These are phyloP conservation scores for Tenrec ecaudatus DNA, from an alignment of 2,113 vertebrate species.

Conservation along the genomic window DNA sequence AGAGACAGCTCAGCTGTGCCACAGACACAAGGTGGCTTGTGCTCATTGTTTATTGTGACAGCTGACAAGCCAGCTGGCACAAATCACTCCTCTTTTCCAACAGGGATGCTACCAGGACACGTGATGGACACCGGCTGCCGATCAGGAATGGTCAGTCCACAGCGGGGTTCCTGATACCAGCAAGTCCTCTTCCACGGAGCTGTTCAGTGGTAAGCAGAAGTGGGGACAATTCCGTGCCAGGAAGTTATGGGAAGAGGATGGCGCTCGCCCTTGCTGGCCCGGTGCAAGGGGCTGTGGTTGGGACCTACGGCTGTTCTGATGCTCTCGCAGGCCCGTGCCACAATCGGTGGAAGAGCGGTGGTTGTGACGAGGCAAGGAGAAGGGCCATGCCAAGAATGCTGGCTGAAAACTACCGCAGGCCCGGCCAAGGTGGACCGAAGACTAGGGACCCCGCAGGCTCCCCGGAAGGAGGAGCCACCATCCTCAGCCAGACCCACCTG, in stretches of 20 bases:
- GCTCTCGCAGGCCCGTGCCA: slow-evolving; percentile 44
- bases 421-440: not conserved
- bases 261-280: not conserved
- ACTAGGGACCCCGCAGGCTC: slow-evolving; percentile 42
- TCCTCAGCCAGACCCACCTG: not conserved
- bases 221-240: rapidly evolving
- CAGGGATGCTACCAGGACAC: slow-evolving; percentile 62
- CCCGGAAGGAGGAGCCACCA: not conserved
- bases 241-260: not conserved
- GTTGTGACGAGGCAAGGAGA: slow-evolving; percentile 54
- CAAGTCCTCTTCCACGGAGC: not conserved
- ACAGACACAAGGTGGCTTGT: slow-evolving; percentile 70
- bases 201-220: not conserved
- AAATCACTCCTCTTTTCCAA: slow-evolving; percentile 74
- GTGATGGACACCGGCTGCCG: slow-evolving; percentile 67
- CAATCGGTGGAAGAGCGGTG: slow-evolving; percentile 68
- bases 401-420: not conserved
- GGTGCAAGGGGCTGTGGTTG: slow-evolving; percentile 11
- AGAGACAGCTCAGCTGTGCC: slow-evolving; percentile 74
- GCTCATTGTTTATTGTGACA: slow-evolving; percentile 74
- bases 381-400: slow-evolving; percentile 63
- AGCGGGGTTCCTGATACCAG: not conserved
- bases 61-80: slow-evolving; percentile 79
- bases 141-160: slow-evolving; percentile 43
- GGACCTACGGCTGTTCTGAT: slow-evolving; percentile 65